phyloP scores from a whole-genome alignment of 1,140 invertebrate genomes.

The Hetaerina americana region DNA sequence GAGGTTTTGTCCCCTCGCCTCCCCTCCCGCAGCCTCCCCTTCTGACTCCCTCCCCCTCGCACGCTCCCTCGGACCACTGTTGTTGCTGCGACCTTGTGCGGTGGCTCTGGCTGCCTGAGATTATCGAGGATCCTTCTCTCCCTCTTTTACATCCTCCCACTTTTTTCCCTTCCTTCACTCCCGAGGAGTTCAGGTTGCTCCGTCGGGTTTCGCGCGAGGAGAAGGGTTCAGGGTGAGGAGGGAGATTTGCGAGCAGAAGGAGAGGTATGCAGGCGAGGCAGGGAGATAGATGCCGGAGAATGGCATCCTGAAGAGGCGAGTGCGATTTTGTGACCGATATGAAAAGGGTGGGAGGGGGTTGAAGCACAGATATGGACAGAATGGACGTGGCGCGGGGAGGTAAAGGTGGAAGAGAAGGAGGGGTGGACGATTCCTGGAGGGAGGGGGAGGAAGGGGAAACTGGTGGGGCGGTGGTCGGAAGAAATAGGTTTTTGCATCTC shows the following conservation, averaged over 20 bases:
- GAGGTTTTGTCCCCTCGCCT: not conserved
- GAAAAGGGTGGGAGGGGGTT: too few relatives aligned
- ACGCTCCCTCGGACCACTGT: too few relatives aligned
- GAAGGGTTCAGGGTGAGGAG: too few relatives aligned
- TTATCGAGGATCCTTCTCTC: not conserved
- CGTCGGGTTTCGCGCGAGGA: too few relatives aligned
- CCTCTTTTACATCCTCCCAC: too few relatives aligned
- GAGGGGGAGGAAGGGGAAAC: not conserved
- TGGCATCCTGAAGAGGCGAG: not conserved
- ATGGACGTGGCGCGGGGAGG: not conserved
- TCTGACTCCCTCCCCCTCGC: too few relatives aligned
- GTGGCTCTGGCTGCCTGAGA: not conserved
- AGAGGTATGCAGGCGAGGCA: too few relatives aligned
- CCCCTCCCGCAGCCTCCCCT: too few relatives aligned
- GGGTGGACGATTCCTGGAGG: not conserved
- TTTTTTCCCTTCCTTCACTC: too few relatives aligned
- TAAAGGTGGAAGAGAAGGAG: not conserved
- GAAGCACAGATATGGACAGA: not conserved
- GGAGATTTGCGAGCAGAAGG: too few relatives aligned
- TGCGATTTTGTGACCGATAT: too few relatives aligned
- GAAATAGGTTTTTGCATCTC: not conserved
- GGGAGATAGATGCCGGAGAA: not conserved
- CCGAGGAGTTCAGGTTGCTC: not conserved
- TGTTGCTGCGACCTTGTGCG: too few relatives aligned
- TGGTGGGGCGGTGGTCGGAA: not conserved